Percentiles rank a stretch among this genome's conserved stretches.
phyloP scores from a whole-genome alignment of 2,888 invertebrate genomes.

The Cheilosia variabilis region DNA sequence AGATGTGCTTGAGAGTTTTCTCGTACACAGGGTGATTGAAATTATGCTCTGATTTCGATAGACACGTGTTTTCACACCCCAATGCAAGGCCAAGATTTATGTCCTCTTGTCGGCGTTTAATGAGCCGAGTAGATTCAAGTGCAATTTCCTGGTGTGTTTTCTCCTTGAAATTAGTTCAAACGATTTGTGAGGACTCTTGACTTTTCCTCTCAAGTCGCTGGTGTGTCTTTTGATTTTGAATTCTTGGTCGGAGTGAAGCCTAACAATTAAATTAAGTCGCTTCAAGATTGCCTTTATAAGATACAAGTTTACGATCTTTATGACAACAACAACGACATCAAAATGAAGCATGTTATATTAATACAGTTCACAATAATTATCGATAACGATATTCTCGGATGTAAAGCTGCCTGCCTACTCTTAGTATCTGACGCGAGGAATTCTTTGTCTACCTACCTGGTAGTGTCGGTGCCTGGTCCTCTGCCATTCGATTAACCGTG shows the following conservation, averaged over 20 bases:
- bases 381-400: not conserved
- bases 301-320: constrained; percentile 38
- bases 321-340: constrained; percentile 24
- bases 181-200: constrained; percentile 45
- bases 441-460: constrained; percentile 31
- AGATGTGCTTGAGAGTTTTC: constrained; percentile 23
- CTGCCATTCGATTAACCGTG: constrained; percentile 30
- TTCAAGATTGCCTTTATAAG: constrained; percentile 25
- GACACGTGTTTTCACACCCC: constrained; percentile 67
- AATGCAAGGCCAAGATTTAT: constrained; percentile 57
- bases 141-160: constrained; percentile 48
- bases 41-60: constrained; percentile 53
- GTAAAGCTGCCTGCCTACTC: not conserved
- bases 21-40: constrained; percentile 42
- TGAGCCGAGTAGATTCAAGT: constrained; percentile 55
- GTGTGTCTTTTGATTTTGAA: constrained; percentile 16
- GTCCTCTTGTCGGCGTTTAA: constrained; percentile 55
- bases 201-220: constrained; percentile 2
- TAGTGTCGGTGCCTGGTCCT: not conserved
- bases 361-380: constrained; percentile 26
- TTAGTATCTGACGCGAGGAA: not conserved
- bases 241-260: not conserved
- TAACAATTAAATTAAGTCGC: constrained; percentile 29
- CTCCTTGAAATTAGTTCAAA: constrained; percentile 44
- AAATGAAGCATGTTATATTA: constrained; percentile 24